Base-by-base conservation (phyloP, 2,797 vertebrate species). In the Enteromius radiatus region DNA sequence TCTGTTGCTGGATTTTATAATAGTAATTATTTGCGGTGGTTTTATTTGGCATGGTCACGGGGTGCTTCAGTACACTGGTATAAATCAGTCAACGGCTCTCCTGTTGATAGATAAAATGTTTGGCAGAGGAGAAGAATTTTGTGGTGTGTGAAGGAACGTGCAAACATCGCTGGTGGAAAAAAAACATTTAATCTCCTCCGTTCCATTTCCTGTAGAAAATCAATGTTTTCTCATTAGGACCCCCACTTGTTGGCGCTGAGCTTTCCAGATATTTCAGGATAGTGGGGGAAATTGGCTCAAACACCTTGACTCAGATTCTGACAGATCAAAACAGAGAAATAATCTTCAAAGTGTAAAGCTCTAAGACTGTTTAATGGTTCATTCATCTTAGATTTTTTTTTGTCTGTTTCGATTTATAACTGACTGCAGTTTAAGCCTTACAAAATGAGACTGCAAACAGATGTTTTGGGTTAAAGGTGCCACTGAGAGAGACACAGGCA, bases 121-220 rank as follows among this genome's bases (percentile, higher is more conserved):
- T 85, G 85, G 87, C 87, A 82, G 64, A 23, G 21, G 45, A 61
- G 54, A 56, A 17, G 43, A 75, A 68, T 56, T 75, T 68, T 70
- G 83, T 76, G 78, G 78, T 76, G 83, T 69, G 65, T 41, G 38
- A 68, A 83, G 67, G 77, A 86, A 86, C 79, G 71, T 86, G 65
- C 81, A 80, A 86, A 71, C 71, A 79, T 45, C 23, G n/a, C 71
- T 65, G 76, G 31, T 76, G 77, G 77, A 83, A 86, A 75, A 33
- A 86, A 86, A 83, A 8, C 78, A 38, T 84, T 76, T 80, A 84
- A 69, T 84, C 52, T 76, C 69, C n/a, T 54, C 36, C 4, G 2
- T 69, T 49, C 78, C 78, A 71, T 81, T 81, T 81, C 54, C 54
- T 63, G 54, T 23, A 45, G 38, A 81, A 81, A 49, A 81, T 47